Percentiles rank a stretch among this genome's conserved stretches.
Conservation (phyloP, 2,888 invertebrate genomes). For the Troides aeacus region DNA sequence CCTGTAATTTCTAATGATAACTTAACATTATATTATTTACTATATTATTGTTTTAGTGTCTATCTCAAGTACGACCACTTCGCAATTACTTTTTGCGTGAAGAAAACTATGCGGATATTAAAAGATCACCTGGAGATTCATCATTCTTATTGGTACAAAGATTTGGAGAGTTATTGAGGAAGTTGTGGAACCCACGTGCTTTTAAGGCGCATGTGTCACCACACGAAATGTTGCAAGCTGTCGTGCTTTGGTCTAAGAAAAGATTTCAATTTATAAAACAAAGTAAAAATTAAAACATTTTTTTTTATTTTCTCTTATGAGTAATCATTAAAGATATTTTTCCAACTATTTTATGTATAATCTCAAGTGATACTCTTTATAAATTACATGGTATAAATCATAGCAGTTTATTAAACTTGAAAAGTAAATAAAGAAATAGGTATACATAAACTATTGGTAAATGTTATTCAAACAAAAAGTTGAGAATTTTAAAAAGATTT, state of each 20-base stretch:
- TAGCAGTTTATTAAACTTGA: too few relatives aligned
- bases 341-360: too few relatives aligned
- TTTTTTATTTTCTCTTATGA: too few relatives aligned
- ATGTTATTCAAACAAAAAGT: too few relatives aligned
- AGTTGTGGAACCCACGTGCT: slow-evolving; percentile 99
- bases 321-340: too few relatives aligned
- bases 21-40: neutral
- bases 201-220: slow-evolving; percentile 99
- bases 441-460: too few relatives aligned
- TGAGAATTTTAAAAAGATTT: neutral
- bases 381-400: too few relatives aligned
- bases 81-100: slow-evolving; percentile 97
- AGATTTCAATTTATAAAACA: slow-evolving; percentile 99
- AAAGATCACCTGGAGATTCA: slow-evolving; percentile 97
- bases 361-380: too few relatives aligned
- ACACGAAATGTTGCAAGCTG: slow-evolving; percentile 99
- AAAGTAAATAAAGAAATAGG: too few relatives aligned
- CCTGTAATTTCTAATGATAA: neutral
- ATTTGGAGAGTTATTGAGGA: slow-evolving; percentile 97
- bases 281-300: slow-evolving; percentile 77
- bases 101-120: slow-evolving; percentile 92
- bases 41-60: slow-evolving; percentile 82
- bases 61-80: slow-evolving; percentile 96
- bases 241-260: slow-evolving; percentile 97
- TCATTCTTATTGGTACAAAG: slow-evolving; percentile 93